A percentile compares a stretch with the other conserved stretches of the same genome.
Conservation (phyloP, 1,140 invertebrate genomes). For the Zelostemma sp. region DNA sequence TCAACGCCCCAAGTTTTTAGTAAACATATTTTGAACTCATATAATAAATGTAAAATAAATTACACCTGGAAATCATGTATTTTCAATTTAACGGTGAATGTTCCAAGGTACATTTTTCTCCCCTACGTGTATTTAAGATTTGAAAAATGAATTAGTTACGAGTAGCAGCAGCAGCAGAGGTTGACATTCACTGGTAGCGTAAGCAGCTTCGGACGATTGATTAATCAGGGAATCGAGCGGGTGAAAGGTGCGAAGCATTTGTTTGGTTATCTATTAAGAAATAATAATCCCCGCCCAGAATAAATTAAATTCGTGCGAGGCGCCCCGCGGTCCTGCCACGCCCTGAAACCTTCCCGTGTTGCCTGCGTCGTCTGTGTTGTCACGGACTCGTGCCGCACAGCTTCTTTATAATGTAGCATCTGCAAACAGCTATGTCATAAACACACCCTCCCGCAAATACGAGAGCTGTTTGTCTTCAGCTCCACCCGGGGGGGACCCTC, state of each 20-base stretch:
- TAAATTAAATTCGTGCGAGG: slow-evolving; percentile 65
- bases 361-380: slow-evolving; percentile 35
- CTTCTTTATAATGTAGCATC: slow-evolving; percentile 65
- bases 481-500: slow-evolving; percentile 27
- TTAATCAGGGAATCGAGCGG: slow-evolving; percentile 59
- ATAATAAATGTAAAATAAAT: too few relatives aligned
- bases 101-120: too few relatives aligned
- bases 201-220: slow-evolving; percentile 41
- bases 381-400: slow-evolving; percentile 54
- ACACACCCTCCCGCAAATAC: slow-evolving; percentile 60
- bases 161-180: background rate
- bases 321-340: slow-evolving; percentile 65
- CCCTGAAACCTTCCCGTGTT: slow-evolving; percentile 55
- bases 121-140: too few relatives aligned
- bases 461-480: slow-evolving; percentile 49
- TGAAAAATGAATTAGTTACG: too few relatives aligned
- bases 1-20: too few relatives aligned
- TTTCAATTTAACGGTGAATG: too few relatives aligned
- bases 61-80: background rate
- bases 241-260: slow-evolving; percentile 62
- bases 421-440: slow-evolving; percentile 63
- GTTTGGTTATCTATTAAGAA: slow-evolving; percentile 65
- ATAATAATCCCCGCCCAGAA: slow-evolving; percentile 62
- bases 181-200: slow-evolving; percentile 21
- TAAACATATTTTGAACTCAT: too few relatives aligned